These are phyloP conservation scores for Drosophila flavopinicola DNA, from an alignment of 2,888 invertebrate genomes.

Conservation along the genomic window DNA sequence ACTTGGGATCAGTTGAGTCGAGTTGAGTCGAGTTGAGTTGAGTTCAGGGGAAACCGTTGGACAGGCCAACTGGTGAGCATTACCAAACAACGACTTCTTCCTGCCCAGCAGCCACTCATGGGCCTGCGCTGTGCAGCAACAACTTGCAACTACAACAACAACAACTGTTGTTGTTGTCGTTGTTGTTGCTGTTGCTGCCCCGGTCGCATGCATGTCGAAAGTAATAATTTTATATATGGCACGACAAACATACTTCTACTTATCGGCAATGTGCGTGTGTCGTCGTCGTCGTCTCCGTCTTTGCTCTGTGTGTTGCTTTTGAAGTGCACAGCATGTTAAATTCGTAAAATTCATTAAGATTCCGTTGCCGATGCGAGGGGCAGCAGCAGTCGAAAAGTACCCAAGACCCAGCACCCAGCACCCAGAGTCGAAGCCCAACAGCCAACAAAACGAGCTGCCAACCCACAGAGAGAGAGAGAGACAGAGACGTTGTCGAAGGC, in stretches of 20 bases:
- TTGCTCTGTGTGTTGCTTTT: slow-evolving; percentile 73
- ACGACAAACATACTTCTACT: slow-evolving; percentile 78
- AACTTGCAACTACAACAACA: slow-evolving; percentile 14
- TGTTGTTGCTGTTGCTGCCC: slow-evolving; percentile 42
- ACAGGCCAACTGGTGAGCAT: slow-evolving; percentile 22
- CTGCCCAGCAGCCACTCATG: slow-evolving; percentile 53
- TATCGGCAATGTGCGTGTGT: slow-evolving; percentile 75
- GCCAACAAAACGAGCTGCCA: slow-evolving; percentile 24
- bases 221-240: slow-evolving; percentile 80
- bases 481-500: slow-evolving; percentile 34
- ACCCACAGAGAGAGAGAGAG: slow-evolving; percentile 15
- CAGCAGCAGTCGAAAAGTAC: slow-evolving; percentile 25
- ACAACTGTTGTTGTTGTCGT: slow-evolving; percentile 38
- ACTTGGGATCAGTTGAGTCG: not conserved
- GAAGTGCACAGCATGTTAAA: slow-evolving; percentile 80
- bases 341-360: slow-evolving; percentile 80
- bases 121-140: slow-evolving; percentile 42
- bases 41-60: slow-evolving; percentile 25
- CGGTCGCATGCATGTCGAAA: slow-evolving; percentile 74
- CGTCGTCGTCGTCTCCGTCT: slow-evolving; percentile 29
- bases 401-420: slow-evolving; percentile 35
- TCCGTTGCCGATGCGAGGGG: slow-evolving; percentile 68
- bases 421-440: slow-evolving; percentile 6
- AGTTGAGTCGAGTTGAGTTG: slow-evolving; percentile 1
- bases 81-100: slow-evolving; percentile 53